These are phyloP conservation scores for Aleadryas rufinucha DNA, from an alignment of 2,113 vertebrate genomes.

Conservation along the genomic window DNA sequence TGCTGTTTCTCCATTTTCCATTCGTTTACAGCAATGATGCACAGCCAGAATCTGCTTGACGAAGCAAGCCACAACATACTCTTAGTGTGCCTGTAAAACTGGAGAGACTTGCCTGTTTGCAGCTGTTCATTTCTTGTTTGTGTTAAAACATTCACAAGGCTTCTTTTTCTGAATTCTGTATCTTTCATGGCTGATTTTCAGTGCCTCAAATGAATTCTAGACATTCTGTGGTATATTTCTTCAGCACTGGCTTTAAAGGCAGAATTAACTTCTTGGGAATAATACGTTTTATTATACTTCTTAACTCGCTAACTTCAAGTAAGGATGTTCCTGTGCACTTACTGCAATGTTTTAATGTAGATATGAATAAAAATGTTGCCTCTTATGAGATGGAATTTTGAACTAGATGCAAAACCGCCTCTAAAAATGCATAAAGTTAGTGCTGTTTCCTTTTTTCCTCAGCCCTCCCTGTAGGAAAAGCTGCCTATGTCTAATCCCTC, in stretches of 20 bases:
- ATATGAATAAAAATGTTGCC: neutral
- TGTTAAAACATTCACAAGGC: neutral
- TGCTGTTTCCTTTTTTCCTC: neutral
- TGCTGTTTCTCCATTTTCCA: neutral
- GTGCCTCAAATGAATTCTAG: neutral
- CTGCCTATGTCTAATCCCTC: neutral
- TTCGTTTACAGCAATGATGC: neutral
- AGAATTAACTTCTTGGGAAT: neutral
- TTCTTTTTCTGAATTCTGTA: neutral
- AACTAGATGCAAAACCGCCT: neutral
- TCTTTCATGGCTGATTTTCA: neutral
- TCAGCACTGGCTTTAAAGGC: neutral
- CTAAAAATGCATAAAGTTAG: neutral
- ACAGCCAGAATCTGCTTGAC: neutral
- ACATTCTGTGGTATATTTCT: neutral
- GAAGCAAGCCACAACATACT: neutral
- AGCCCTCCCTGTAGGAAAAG: neutral
- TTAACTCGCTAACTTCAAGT: neutral
- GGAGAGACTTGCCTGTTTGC: neutral
- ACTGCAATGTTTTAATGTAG: neutral
- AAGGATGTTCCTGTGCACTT: neutral
- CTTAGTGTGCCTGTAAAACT: neutral
- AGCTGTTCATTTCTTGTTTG: neutral
- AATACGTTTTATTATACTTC: neutral
- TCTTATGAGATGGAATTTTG: neutral